phyloP scores from a whole-genome alignment of 30 jellyfish, hydroid and myxozoan species.

The Cassiopea xamachana region DNA sequence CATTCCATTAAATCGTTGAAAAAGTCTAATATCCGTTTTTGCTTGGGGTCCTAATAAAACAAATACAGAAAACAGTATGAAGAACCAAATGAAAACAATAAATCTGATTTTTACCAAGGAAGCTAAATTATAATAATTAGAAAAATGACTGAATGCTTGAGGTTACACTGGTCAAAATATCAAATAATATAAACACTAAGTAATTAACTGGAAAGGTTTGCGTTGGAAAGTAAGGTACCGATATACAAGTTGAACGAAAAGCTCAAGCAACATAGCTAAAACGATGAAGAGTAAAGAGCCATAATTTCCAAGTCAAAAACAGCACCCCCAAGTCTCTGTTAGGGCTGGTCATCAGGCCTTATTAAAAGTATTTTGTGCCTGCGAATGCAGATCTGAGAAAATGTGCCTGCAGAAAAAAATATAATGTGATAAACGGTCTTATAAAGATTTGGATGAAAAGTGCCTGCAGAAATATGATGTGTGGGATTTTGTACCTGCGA shows the following conservation, averaged over 20 bases:
- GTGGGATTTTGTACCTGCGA: too few relatives aligned
- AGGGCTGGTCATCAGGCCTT: too few relatives aligned
- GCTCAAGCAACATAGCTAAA: too few relatives aligned
- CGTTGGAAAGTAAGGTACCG: neutral
- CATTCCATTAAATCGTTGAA: conserved; percentile 43
- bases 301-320: too few relatives aligned
- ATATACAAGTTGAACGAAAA: neutral
- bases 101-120: neutral
- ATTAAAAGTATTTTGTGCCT: too few relatives aligned
- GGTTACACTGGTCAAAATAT: neutral
- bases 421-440: too few relatives aligned
- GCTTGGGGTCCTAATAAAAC: conserved; percentile 58
- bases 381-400: too few relatives aligned
- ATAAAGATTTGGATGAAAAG: too few relatives aligned
- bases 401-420: too few relatives aligned
- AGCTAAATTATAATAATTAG: neutral
- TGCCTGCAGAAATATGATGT: too few relatives aligned
- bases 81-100: neutral
- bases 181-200: neutral
- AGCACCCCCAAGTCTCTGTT: too few relatives aligned
- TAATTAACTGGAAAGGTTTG: neutral
- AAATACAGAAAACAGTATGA: neutral
- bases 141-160: neutral
- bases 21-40: conserved; percentile 44
- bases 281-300: too few relatives aligned